Base-by-base conservation (phyloP, 2,797 vertebrate species). In the Pelobates cultripes region DNA sequence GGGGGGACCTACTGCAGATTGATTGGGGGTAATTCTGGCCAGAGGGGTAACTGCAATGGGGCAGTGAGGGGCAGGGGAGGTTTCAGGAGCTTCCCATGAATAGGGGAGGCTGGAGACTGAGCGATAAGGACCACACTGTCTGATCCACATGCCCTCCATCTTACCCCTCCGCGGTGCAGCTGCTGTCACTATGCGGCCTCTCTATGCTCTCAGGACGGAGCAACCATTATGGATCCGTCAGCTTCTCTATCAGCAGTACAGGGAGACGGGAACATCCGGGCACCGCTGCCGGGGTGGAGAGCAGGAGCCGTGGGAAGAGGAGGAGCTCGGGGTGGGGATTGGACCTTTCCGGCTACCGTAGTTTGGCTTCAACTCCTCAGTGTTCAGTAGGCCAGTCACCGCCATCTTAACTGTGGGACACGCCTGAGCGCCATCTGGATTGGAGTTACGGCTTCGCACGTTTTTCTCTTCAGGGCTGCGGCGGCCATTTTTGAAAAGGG, bases 151-250 rank as follows among this genome's bases (percentile, higher is more conserved):
- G 17, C 9, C 84, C 51, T 80, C 74, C 85, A 84, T 84, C 85
- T 85, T 87, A 85, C 84, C 68, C 43, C 51, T 7, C 28, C 28
- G 28, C 1, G 72, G 77, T 68, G 28, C 44, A 5, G 67, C 79
- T 80, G 68, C 43, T 55, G 70, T n/a, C 76, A 41, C 81, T 57
- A 17, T 51, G 1, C 41, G n/a, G n/a, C 68, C 81, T 63, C 82
- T 44, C 80, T 85, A 74, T 80, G 43, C 70, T 69, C 53, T 83
- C 75, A 82, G 70, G 75, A 77, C 80, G 75, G 75, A 63, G 80
- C 70, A 72, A 61, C 75, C 80, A 82, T 82, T 72, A 77, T 43
- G 47, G 69, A 77, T 72, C 80, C 70, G 45, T 67, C 73, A 73
- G 70, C 80, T 68, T 82, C 80, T 77, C 71, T 71, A 78, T 73